These are phyloP conservation scores for Bedellia somnulentella DNA, from an alignment of 2,888 invertebrate species.

Conservation along the genomic window DNA sequence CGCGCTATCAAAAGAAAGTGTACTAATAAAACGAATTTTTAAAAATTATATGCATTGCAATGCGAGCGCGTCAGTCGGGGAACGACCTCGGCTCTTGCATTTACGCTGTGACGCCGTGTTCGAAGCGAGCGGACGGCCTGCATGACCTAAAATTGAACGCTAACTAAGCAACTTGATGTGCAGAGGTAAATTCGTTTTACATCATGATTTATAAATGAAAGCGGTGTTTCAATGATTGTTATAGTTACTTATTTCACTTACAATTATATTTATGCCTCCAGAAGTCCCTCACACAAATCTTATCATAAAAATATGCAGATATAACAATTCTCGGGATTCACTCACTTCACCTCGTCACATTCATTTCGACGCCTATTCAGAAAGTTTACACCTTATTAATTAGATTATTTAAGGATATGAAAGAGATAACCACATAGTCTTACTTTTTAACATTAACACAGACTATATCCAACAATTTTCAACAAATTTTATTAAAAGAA, in stretches of 20 bases:
- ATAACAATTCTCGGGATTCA: slow-evolving; percentile 55
- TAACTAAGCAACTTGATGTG: slow-evolving; percentile 34
- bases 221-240: too few species aligned
- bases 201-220: too few species aligned
- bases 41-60: slow-evolving; percentile 49
- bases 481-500: slow-evolving; percentile 19
- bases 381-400: too few species aligned
- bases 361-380: too few species aligned
- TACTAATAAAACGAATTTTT: slow-evolving; percentile 36
- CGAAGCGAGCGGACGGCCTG: slow-evolving; percentile 49
- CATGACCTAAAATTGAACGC: slow-evolving; percentile 58
- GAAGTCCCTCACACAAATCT: slow-evolving; percentile 22
- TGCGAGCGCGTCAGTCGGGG: slow-evolving; percentile 31
- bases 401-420: too few species aligned
- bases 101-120: slow-evolving; percentile 44
- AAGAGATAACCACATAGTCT: too few species aligned
- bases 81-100: slow-evolving; percentile 56
- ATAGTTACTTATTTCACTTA: too few species aligned
- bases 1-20: slow-evolving; percentile 50
- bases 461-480: neutral
- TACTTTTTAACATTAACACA: neutral
- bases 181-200: neutral
- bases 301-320: slow-evolving; percentile 63
- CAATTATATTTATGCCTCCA: too few species aligned
- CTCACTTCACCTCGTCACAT: slow-evolving; percentile 54